phyloP scores from a whole-genome alignment of 2,888 invertebrate genomes.

The Pimpla rufipes region DNA sequence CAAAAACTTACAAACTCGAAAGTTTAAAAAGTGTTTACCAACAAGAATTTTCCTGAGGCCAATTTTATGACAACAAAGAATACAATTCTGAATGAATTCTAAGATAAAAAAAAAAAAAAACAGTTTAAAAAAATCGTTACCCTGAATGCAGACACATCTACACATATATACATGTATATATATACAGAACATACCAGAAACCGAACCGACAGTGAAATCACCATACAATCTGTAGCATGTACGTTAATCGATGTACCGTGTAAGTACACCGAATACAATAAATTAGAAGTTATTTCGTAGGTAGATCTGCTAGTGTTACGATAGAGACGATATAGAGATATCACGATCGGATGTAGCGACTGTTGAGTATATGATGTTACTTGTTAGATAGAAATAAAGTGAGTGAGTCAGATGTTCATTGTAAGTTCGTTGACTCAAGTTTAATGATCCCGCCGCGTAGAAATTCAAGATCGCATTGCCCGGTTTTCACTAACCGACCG shows the following conservation, averaged over 20 bases:
- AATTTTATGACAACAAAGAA: too few species aligned
- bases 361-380: conserved; percentile 63
- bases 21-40: too few species aligned
- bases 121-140: background rate
- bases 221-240: conserved; percentile 37
- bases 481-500: background rate
- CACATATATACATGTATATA: background rate
- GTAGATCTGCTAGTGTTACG: conserved; percentile 20
- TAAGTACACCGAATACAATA: conserved; percentile 48
- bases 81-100: too few species aligned
- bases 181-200: background rate
- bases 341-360: conserved; percentile 21
- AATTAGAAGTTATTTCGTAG: conserved; percentile 42
- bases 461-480: background rate
- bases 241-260: conserved; percentile 57
- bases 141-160: background rate
- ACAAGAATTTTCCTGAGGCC: too few species aligned
- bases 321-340: too few species aligned
- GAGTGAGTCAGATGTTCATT: conserved; percentile 11
- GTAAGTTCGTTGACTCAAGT: background rate
- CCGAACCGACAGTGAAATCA: conserved; percentile 15
- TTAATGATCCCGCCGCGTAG: background rate
- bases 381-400: conserved; percentile 59
- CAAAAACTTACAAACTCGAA: too few species aligned
- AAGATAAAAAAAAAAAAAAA: background rate